Conservation (phyloP, 2,113 vertebrate species). For the Anhinga rufa region DNA sequence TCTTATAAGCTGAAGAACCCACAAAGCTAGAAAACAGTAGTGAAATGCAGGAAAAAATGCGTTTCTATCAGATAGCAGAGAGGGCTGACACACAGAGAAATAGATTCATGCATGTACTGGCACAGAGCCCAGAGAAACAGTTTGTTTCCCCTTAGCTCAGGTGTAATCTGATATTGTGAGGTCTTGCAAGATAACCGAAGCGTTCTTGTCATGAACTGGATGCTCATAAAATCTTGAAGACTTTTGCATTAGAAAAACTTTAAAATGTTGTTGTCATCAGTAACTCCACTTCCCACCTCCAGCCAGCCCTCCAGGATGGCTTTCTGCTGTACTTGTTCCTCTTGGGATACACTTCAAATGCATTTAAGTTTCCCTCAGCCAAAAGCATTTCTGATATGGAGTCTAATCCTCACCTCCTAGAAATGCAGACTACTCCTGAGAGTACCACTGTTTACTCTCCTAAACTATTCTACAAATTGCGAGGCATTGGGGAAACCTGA, state of each 20-base stretch:
- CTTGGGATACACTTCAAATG: not conserved
- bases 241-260: not conserved
- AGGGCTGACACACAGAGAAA: not conserved
- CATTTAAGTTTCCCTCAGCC: not conserved
- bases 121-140: not conserved
- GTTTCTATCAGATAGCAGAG: not conserved
- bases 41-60: not conserved
- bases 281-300: not conserved
- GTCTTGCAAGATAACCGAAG: not conserved
- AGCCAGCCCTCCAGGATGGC: not conserved
- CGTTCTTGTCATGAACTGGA: not conserved
- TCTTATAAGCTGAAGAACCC: not conserved
- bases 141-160: not conserved
- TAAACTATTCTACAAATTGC: not conserved
- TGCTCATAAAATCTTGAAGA: not conserved
- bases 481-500: not conserved
- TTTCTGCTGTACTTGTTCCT: not conserved
- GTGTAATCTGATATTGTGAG: not conserved
- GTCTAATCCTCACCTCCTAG: not conserved
- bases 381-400: not conserved
- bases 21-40: not conserved
- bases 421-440: not conserved
- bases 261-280: not conserved
- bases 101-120: not conserved
- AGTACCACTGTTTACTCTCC: not conserved